phyloP scores from a whole-genome alignment of 2,797 vertebrate genomes.

The Aplochiton taeniatus region DNA sequence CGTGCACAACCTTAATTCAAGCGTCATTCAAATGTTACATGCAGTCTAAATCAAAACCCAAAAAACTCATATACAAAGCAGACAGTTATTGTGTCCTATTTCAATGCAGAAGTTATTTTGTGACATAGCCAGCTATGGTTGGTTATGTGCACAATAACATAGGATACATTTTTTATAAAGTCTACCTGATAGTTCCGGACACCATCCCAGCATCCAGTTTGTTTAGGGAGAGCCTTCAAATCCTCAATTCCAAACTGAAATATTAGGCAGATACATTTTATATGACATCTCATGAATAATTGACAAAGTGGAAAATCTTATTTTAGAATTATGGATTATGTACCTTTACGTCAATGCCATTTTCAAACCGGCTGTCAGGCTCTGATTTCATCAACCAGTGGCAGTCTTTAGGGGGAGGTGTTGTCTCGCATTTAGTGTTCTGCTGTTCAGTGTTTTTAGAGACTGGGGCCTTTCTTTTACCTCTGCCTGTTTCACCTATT shows the following conservation, averaged over 20 bases:
- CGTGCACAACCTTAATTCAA: no score
- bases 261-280: neutral
- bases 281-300: constrained; percentile 11
- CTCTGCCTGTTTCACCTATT: constrained; percentile 1
- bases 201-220: constrained; percentile 93
- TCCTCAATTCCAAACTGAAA: constrained; percentile 94
- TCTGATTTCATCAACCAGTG: constrained; percentile 98
- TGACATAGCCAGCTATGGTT: no score
- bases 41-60: no score
- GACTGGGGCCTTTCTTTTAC: constrained; percentile 56
- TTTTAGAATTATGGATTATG: neutral
- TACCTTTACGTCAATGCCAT: constrained; percentile 92
- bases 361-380: constrained; percentile 92
- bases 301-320: neutral
- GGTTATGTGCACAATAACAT: no score
- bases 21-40: no score
- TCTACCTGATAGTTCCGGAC: constrained; percentile 95
- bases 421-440: constrained; percentile 31
- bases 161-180: no score
- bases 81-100: no score
- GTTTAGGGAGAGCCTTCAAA: constrained; percentile 86
- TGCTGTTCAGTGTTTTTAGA: constrained; percentile 33
- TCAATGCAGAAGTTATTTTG: no score
- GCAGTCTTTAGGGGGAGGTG: constrained; percentile 37
- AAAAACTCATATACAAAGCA: no score